A percentile compares a stretch with the other conserved stretches of the same genome.
These are phyloP conservation scores for Cheilosia urbana DNA, from an alignment of 2,888 invertebrate species.

Conservation along the genomic window DNA sequence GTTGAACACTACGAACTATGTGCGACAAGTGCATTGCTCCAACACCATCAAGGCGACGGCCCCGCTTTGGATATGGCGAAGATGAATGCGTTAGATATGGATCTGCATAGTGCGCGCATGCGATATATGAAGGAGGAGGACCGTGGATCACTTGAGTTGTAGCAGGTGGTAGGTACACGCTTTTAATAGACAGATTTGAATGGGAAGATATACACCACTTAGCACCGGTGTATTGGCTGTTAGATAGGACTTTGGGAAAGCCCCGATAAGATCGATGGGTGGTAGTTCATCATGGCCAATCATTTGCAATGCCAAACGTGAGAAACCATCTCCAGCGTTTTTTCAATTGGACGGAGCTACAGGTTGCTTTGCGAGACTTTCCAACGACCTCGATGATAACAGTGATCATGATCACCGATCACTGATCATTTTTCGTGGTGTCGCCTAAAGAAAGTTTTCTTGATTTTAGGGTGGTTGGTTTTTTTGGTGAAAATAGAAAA, in stretches of 20 bases:
- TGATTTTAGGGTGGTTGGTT: too few species aligned
- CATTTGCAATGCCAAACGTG: slow-evolving; percentile 27
- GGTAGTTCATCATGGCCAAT: slow-evolving; percentile 33
- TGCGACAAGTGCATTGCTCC: slow-evolving; percentile 67
- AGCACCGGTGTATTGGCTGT: slow-evolving; percentile 12
- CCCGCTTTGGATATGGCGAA: neutral
- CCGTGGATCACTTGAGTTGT: slow-evolving; percentile 22
- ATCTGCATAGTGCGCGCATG: neutral
- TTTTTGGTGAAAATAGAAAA: too few species aligned
- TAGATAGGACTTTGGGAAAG: slow-evolving; percentile 49
- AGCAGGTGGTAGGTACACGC: neutral
- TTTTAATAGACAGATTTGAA: slow-evolving; percentile 44
- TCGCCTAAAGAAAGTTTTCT: too few species aligned
- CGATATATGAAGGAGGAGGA: neutral
- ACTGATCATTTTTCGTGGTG: too few species aligned
- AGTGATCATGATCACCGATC: too few species aligned
- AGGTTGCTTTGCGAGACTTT: too few species aligned
- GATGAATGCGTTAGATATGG: slow-evolving; percentile 46
- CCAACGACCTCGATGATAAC: too few species aligned
- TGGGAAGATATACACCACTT: slow-evolving; percentile 51
- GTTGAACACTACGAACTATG: slow-evolving; percentile 14
- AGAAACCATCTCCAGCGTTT: neutral
- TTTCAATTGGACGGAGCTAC: neutral
- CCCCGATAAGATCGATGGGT: slow-evolving; percentile 62
- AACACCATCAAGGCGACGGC: slow-evolving; percentile 13